Evolutionary conservation across 2,797 vertebrate genomes (phyloP), one percentile per base, ranked within the genome.

Genomic region (Petrocephalus sullivani): DNA sequence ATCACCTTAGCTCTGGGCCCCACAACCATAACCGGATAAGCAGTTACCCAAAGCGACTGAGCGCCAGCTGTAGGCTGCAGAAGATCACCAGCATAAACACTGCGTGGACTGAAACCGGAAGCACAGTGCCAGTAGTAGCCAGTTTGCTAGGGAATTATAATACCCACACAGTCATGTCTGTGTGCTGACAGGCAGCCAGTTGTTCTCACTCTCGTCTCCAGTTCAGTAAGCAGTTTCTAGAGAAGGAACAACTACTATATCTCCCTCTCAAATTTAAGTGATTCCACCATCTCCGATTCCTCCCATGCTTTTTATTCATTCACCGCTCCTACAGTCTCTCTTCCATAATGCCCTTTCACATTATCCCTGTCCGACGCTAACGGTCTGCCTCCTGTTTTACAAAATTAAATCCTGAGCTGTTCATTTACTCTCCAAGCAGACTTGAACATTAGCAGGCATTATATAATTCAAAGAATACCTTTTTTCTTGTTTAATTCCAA

Each of bases 311-410:
- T 16, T 61, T 33, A 4, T 58, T 51, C 57, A 28, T 83, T 60
- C 53, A 58, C n/a, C 8, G 7, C 83, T 37, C 49, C n/a, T 46
- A 57, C 21, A 33, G 61, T 57, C 58, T 57, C 53, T 53, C 84
- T 58, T 53, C 14, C 28, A 53, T 86, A 86, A 86, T 58, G 23
- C 84, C 51, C 54, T 86, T 57, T 86, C 28, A 60, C 84, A 60
- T 58, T 60, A 86, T 58, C 49, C 84, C 82, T 56, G 10, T 84
- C 82, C 56, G 82, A 84, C 82, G 12, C 41, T 56, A 14, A 53
- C 82, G 21, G 8, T 81, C 75, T 81, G 49, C 75, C 75, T 81
- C 33, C 16, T 81, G 75, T 51, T 51, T 83, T 53, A n/a, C 3
- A 1, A 83, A 10, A 83, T 21, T 28, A 28, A 37, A 19, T 6